phyloP scores from a whole-genome alignment of 2,113 vertebrate genomes.

The Uropsilus gracilis region DNA sequence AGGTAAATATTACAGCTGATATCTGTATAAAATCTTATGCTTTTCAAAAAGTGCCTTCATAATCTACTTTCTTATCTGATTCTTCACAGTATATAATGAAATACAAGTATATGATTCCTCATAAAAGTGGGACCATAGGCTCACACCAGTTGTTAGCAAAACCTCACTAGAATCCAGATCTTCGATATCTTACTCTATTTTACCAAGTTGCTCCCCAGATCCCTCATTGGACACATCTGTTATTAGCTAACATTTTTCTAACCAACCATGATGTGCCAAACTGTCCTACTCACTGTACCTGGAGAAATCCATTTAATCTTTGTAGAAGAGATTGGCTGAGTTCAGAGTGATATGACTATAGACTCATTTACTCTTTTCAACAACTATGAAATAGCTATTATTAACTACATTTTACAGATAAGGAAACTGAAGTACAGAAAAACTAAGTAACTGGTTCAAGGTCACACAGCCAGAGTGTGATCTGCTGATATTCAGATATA shows the following conservation, averaged over 20 bases:
- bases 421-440: conserved; percentile 50
- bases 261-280: conserved; percentile 39
- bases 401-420: conserved; percentile 55
- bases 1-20: conserved; percentile 68
- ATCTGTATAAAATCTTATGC: conserved; percentile 21
- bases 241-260: conserved; percentile 29
- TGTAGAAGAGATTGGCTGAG: too few relatives aligned
- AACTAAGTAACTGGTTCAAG: conserved; percentile 41
- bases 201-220: neutral
- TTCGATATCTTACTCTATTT: conserved; percentile 52
- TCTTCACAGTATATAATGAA: conserved; percentile 10
- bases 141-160: conserved; percentile 36
- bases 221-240: neutral
- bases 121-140: conserved; percentile 37
- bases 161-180: neutral
- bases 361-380: neutral
- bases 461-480: neutral
- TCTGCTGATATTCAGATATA: conserved; percentile 46
- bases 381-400: conserved; percentile 24
- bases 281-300: neutral
- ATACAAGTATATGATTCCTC: conserved; percentile 12
- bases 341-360: too few relatives aligned
- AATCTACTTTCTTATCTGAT: conserved; percentile 34
- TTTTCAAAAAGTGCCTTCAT: conserved; percentile 52
- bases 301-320: conserved; percentile 40